Conservation (phyloP, 2,797 vertebrate genomes). For the Prunella strophiata region DNA sequence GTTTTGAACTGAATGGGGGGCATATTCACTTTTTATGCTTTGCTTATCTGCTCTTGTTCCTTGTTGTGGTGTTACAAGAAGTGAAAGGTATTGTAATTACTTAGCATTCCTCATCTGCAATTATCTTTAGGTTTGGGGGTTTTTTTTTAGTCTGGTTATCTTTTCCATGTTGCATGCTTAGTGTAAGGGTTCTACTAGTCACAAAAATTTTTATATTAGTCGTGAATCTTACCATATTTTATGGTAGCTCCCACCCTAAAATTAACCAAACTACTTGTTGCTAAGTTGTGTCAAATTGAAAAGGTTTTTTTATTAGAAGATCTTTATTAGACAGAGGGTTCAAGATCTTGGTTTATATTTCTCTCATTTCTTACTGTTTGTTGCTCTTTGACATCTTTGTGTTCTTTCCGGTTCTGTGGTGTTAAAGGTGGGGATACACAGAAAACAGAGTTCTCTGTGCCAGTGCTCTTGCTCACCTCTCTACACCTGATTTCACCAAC, state of each 20-base stretch:
- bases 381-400: neutral
- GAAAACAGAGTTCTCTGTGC: neutral
- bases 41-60: slow-evolving; percentile 28
- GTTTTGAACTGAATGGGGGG: slow-evolving; percentile 8
- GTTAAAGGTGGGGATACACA: neutral
- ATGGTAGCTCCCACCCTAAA: neutral
- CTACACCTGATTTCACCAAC: neutral
- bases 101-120: slow-evolving; percentile 5
- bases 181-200: neutral
- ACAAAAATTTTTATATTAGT: neutral
- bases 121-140: neutral
- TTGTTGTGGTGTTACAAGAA: slow-evolving; percentile 11
- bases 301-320: neutral
- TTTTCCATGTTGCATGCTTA: neutral
- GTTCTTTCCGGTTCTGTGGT: neutral
- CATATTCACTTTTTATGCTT: neutral
- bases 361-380: neutral
- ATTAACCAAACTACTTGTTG: neutral
- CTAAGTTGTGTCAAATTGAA: neutral
- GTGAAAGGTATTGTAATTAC: slow-evolving; percentile 7
- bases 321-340: neutral
- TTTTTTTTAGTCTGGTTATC: neutral
- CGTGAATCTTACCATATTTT: neutral
- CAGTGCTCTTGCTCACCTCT: neutral
- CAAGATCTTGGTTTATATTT: neutral